Percentiles rank a stretch among this genome's conserved stretches.
These are phyloP conservation scores for Phoeniculus purpureus DNA, from an alignment of 2,797 vertebrate species.

Conservation along the genomic window DNA sequence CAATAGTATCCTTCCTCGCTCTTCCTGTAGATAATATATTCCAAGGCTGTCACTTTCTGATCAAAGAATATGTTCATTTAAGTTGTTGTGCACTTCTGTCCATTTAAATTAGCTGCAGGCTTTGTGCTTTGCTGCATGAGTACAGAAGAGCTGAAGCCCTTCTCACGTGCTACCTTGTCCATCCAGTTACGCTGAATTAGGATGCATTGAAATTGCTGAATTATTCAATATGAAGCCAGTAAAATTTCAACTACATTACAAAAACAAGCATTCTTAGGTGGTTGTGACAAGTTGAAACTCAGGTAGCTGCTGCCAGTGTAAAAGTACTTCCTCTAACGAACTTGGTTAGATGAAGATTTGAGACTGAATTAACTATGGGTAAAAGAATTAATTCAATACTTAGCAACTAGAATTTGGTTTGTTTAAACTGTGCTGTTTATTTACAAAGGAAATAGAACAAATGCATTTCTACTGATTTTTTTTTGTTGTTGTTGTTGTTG, in stretches of 20 bases:
- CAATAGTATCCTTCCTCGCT: neutral
- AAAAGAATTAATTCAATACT: neutral
- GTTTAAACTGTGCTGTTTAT: neutral
- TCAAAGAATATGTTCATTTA: constrained; percentile 13
- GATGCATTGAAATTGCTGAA: neutral
- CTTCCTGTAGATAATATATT: neutral
- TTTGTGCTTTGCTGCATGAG: neutral
- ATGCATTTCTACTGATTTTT: neutral
- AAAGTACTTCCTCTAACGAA: neutral
- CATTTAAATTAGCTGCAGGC: constrained; percentile 20
- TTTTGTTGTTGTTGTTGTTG: too few species aligned
- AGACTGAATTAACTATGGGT: neutral
- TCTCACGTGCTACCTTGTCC: neutral
- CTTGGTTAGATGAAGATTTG: neutral
- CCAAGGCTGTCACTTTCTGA: neutral
- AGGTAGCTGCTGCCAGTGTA: neutral
- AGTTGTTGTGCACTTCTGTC: neutral
- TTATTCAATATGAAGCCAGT: neutral
- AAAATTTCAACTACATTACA: neutral
- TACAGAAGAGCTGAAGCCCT: neutral
- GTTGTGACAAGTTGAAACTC: neutral
- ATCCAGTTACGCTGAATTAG: neutral
- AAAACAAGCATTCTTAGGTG: neutral
- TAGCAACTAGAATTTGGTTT: neutral
- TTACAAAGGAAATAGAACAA: neutral